Evolutionary conservation across 2,888 invertebrate species (phyloP).

Genomic region (Ametastegia equiseti): DNA sequence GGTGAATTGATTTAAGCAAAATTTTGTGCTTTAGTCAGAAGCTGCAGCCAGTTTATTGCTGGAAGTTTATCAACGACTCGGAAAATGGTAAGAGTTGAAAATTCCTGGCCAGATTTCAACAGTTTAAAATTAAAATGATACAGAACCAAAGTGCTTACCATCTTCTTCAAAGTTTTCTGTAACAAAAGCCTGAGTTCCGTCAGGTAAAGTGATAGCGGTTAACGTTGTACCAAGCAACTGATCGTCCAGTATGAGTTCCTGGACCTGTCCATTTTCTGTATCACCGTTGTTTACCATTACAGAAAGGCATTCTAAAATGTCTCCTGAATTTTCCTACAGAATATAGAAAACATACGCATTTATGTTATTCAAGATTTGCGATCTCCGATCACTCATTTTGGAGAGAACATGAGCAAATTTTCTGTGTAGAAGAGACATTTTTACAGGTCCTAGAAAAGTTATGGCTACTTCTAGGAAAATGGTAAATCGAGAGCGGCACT

Average conservation of each 20-base stretch:
- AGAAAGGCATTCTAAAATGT: slow-evolving; percentile 68
- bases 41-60: too few relatives aligned
- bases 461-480: too few relatives aligned
- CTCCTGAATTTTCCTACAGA: slow-evolving; percentile 62
- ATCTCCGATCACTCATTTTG: too few relatives aligned
- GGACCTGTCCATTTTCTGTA: slow-evolving; percentile 58
- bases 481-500: too few relatives aligned
- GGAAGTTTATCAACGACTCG: neutral
- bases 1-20: too few relatives aligned
- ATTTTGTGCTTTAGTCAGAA: too few relatives aligned
- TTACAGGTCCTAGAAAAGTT: too few relatives aligned
- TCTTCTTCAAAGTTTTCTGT: slow-evolving; percentile 62
- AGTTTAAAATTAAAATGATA: neutral
- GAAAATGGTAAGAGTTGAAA: neutral
- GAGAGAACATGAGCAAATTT: too few relatives aligned
- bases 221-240: slow-evolving; percentile 67
- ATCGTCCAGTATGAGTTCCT: slow-evolving; percentile 67
- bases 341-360: neutral
- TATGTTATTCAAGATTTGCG: neutral
- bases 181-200: slow-evolving; percentile 72
- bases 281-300: slow-evolving; percentile 67
- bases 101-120: neutral
- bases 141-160: slow-evolving; percentile 31
- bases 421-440: too few relatives aligned
- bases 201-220: slow-evolving; percentile 71